Evolutionary conservation across 2,113 vertebrate species (phyloP).

Genomic region (Bubo bubo): DNA sequence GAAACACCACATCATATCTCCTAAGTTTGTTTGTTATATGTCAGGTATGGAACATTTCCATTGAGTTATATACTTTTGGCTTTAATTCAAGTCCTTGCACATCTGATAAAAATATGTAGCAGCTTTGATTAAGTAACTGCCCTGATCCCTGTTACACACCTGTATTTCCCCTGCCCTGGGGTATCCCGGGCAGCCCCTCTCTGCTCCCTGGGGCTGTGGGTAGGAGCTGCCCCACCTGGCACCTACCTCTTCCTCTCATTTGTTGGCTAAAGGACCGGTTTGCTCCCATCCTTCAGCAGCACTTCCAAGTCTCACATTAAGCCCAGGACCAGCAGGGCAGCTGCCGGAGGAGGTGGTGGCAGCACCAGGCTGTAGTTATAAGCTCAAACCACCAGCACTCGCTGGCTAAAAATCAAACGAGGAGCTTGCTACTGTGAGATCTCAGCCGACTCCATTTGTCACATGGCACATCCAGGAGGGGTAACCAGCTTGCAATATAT

Average conservation of each 20-base stretch:
- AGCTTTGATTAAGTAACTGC: not conserved
- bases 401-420: slow-evolving; percentile 22
- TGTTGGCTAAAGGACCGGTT: not conserved
- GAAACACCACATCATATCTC: not conserved
- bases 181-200: not conserved
- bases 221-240: not conserved
- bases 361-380: not conserved
- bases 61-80: not conserved
- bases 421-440: slow-evolving; percentile 2
- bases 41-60: not conserved
- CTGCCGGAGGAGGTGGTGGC: not conserved
- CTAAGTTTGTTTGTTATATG: accelerated
- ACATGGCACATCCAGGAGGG: not conserved
- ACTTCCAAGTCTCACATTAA: not conserved
- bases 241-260: not conserved
- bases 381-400: not conserved
- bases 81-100: not conserved
- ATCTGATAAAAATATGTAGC: not conserved
- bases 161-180: not conserved
- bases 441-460: not conserved
- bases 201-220: not conserved
- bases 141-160: not conserved
- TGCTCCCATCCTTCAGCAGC: not conserved
- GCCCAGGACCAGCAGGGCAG: accelerated
- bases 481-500: slow-evolving; percentile 40